phyloP scores from a whole-genome alignment of 2,113 vertebrate genomes.

The Cyprinodon brontotheroides region DNA sequence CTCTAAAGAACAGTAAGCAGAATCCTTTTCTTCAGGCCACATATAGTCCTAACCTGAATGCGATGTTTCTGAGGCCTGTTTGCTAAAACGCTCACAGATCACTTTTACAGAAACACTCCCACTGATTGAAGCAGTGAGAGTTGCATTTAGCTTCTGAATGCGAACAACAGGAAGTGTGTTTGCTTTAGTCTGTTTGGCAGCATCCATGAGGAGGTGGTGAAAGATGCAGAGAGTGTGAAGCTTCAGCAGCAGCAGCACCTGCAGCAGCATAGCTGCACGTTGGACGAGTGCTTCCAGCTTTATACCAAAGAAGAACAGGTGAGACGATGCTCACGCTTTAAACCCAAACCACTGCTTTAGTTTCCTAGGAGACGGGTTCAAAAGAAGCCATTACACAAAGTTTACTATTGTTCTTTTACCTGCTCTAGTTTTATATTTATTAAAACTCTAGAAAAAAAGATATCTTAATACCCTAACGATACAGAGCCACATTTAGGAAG shows the following conservation, averaged over 20 bases:
- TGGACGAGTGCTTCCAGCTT: slow-evolving; percentile 94
- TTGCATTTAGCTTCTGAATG: not conserved
- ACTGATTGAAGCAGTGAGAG: not conserved
- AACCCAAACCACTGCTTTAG: too few species aligned
- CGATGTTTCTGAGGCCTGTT: not conserved
- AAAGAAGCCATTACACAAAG: too few species aligned
- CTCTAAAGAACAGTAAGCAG: slow-evolving; percentile 77
- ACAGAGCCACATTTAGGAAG: too few species aligned
- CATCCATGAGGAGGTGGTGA: slow-evolving; percentile 90
- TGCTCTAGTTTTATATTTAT: too few species aligned
- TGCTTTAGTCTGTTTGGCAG: slow-evolving; percentile 86
- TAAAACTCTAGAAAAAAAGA: too few species aligned
- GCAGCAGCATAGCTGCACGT: slow-evolving; percentile 90
- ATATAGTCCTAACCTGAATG: not conserved
- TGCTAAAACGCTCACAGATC: not conserved
- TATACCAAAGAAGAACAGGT: slow-evolving; percentile 99
- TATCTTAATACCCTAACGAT: too few species aligned
- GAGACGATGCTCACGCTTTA: not conserved
- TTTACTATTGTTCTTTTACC: too few species aligned
- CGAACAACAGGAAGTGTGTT: not conserved
- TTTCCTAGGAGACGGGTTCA: too few species aligned
- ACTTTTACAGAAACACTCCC: not conserved
- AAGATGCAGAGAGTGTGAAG: slow-evolving; percentile 87
- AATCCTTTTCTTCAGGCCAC: not conserved
- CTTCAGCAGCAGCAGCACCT: slow-evolving; percentile 89